phyloP scores from a whole-genome alignment of 92 coral and sea anemone genomes.

The Umimayanthus chanpuru region DNA sequence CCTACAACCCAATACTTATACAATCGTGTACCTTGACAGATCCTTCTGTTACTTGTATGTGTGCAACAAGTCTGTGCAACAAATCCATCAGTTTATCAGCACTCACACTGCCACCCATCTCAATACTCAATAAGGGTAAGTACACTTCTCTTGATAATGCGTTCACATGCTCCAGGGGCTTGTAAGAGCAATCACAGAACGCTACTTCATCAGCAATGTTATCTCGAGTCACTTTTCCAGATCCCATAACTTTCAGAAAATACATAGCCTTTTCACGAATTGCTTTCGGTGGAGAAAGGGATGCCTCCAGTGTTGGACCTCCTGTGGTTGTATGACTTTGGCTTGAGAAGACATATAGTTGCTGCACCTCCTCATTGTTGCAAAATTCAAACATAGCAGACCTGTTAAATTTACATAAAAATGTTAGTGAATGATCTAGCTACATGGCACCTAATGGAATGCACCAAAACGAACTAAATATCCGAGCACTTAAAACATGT shows the following conservation, averaged over 20 bases:
- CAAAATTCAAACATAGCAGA: constrained; percentile 99
- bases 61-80: constrained; percentile 91
- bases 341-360: constrained; percentile 75
- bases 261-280: constrained; percentile 91
- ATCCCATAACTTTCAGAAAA: constrained; percentile 74
- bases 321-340: constrained; percentile 56
- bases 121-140: constrained; percentile 94
- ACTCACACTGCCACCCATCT: constrained; percentile 97
- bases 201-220: constrained; percentile 91
- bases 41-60: constrained; percentile 89
- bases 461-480: no score
- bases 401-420: constrained; percentile 51
- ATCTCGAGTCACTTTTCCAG: constrained; percentile 87
- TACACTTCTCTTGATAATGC: constrained; percentile 87
- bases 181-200: constrained; percentile 91
- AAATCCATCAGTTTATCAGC: constrained; percentile 99
- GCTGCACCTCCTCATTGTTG: constrained; percentile 92
- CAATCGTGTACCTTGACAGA: constrained; percentile 60
- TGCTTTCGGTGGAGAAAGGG: constrained; percentile 80
- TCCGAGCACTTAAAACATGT: no score
- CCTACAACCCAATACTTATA: neutral
- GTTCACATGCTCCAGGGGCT: constrained; percentile 73
- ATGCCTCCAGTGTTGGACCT: constrained; percentile 76
- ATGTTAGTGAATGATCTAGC: no score
- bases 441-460: no score